Base-by-base conservation (phyloP, 2,888 invertebrate genomes). In the Oligia strigilis region DNA sequence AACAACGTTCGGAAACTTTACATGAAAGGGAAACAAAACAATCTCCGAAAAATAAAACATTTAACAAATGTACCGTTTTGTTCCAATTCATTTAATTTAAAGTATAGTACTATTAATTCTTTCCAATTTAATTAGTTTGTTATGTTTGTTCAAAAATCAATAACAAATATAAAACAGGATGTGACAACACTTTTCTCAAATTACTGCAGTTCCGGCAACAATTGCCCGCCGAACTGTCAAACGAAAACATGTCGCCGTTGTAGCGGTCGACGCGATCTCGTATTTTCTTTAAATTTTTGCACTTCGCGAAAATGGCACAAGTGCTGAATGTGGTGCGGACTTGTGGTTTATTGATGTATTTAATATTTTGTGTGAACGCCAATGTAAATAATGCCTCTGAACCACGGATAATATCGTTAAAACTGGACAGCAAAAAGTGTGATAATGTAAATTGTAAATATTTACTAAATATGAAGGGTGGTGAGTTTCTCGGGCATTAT, bases 151-250 rank as follows among this genome's bases (percentile, higher is more conserved):
- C 6, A 1, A 19, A 65, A 62, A 83, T 82, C 71, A 78, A 76
- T 71, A 72, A 58, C 13, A 55, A 65, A 62, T 60, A 62, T 13
- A n/a, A n/a, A 75, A 90, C 93, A 94, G 95, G 95, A 95, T 93
- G 87, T 95, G 94, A 94, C 93, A 92, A 88, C 91, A 91, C 86
- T 89, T 88, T 87, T 80, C 81, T 55, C 81, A 87, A 82, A 90
- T 81, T 89, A 90, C 95, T 91, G 95, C 95, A 95, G 94, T 96
- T 95, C 96, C 96, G 95, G 94, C 93, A 94, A 93, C 94, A 94
- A 94, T 94, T 94, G 93, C 95, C 85, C 95, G 95, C 95, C 94
- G 93, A 93, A 93, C 92, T 95, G 96, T 95, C 95, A 96, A 94
- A 88, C 79, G 86, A 72, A 93, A 96, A 95, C 90, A 96, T 96